Base-by-base conservation (phyloP, 2,113 vertebrate genomes). In the Nerophis lumbriciformis region DNA sequence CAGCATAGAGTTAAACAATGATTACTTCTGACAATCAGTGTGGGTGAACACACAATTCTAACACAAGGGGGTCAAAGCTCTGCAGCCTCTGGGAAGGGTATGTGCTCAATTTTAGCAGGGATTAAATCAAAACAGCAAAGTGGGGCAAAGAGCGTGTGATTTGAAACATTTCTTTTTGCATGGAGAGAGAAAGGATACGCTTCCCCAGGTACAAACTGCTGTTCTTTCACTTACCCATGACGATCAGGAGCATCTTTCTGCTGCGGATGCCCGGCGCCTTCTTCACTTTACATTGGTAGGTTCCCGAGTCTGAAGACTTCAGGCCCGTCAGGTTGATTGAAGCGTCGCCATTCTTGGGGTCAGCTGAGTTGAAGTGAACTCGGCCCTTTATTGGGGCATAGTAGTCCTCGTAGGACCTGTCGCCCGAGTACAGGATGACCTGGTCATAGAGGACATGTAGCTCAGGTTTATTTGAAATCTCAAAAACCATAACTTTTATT, bases 281-380 rank as follows among this genome's bases (percentile, higher is more conserved):
- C 80, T 97, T 98, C 75, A 98, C 94, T 84, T 95, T 98, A 82
- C 96, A 98, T 69, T 96, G 94, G 54, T 97, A 99, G 0, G 90
- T 93, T 19, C 94, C 94, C 0, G 93, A 92, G 79, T 99, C 97
- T 0, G 90, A 65, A 5, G 92, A 72, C 65, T 90, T 90, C 72
- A 98, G 87, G 14, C 91, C 89, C 8, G 89, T 89, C 38, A 99
- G 83, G 74, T 92, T 93, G 83, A 99, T 88, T 0, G 93, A 97
- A 42, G 90, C 97, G 13, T 99, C 95, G 4, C 96, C 96, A 6
- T 83, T 92, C 83, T 69, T 91, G 19, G 95, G 92, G 76, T 95
- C 93, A 0, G 69, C 70, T 35, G 86, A 85, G 56, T 89, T 90
- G 83, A 98, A 98, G 72, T 95, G 92, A 52, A 95, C 92, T 42